Evolutionary conservation across 2,113 vertebrate species (phyloP).

Genomic region (Hippocampus comes): DNA sequence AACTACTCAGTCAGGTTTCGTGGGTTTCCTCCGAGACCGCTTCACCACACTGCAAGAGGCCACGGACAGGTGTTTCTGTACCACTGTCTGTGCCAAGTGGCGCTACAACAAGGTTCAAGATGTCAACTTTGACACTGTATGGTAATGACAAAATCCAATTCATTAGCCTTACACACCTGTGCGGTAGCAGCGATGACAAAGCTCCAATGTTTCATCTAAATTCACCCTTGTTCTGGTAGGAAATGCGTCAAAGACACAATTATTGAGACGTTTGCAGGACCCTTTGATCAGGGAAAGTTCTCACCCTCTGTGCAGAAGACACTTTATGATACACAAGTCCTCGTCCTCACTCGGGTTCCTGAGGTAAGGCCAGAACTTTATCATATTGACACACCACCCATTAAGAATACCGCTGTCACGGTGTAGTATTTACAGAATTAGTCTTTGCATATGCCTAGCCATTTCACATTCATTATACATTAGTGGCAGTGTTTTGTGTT

Average conservation of each 20-base stretch:
- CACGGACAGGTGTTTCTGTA: slow-evolving; percentile 87
- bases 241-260: slow-evolving; percentile 74
- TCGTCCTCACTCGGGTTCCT: slow-evolving; percentile 73
- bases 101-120: slow-evolving; percentile 72
- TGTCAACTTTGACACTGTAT: slow-evolving; percentile 78
- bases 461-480: no score
- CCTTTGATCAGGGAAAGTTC: slow-evolving; percentile 81
- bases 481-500: no score
- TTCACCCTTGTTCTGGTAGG: slow-evolving; percentile 62
- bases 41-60: slow-evolving; percentile 87
- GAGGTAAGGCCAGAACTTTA: slow-evolving; percentile 68
- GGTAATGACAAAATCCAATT: slow-evolving; percentile 68
- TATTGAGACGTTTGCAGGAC: slow-evolving; percentile 87
- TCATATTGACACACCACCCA: no score
- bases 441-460: no score
- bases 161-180: not conserved
- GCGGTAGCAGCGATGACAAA: not conserved
- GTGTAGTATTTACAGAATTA: no score
- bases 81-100: slow-evolving; percentile 85
- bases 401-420: no score
- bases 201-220: not conserved
- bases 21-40: slow-evolving; percentile 82
- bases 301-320: slow-evolving; percentile 96
- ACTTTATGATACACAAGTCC: slow-evolving; percentile 82
- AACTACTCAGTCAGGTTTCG: slow-evolving; percentile 92